Base-by-base conservation (phyloP, 2,797 vertebrate species). In the Hydrocynus forskahlii region DNA sequence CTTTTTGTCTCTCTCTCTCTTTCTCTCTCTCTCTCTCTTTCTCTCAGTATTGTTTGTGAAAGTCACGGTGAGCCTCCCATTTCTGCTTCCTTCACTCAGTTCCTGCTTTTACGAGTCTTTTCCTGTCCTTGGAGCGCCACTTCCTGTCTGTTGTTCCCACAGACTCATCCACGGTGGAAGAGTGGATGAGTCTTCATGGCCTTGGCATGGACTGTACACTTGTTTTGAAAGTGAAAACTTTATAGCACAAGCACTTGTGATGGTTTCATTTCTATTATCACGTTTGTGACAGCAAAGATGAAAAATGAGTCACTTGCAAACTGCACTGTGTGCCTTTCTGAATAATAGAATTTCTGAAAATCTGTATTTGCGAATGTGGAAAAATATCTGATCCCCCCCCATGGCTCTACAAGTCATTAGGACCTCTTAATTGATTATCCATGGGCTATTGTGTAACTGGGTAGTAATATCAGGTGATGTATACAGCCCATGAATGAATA, bases 91-190 rank as follows among this genome's bases (percentile, higher is more conserved):
- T 66, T 62, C 74, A 17, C 55, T 68, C 54, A 38, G 79, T 88
- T 90, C 88, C 89, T 84, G 23, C 75, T 70, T 78, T 84, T 40
- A 78, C 23, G 79, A 88, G 73, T 81, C 77, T 43, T 81, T 86
- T 88, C 87, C 89, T 87, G 84, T n/a, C 55, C 52, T 54, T 48
- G n/a, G 38, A 67, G 63, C 73, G 40, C 45, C 72, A 77, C 76
- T 78, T 89, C 86, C 88, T 85, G 86, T 86, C 80, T 21, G 63
- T 67, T 72, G 83, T 78, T 85, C 79, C 76, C 86, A 83, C 76
- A 80, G 67, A 79, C 60, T 55, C 35, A 55, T 57, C 45, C 64
- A 55, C 73, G 78, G 78, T 73, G 78, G 40, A 60, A 68, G 43
- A 12, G 19, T 9, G n/a, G 67, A 63, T 25, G 64, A 35, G 21